Conservation (phyloP, 2,888 invertebrate species). For the Cephus nigrinus region DNA sequence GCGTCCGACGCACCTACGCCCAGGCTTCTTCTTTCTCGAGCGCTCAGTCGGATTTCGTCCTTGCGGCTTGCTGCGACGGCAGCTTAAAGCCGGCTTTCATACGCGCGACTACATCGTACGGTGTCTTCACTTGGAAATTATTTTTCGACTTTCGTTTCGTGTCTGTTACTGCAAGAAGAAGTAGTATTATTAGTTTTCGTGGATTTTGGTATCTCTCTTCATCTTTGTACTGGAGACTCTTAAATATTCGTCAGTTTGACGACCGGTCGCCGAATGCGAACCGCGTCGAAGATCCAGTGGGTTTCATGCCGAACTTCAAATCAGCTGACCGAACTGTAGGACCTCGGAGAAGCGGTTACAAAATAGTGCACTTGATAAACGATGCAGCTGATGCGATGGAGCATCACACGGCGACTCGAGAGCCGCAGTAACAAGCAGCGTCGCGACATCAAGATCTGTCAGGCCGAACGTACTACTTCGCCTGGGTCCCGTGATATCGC, state of each 20-base stretch:
- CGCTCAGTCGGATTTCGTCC: slow-evolving; percentile 61
- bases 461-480: slow-evolving; percentile 22
- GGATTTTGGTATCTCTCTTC: background rate
- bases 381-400: slow-evolving; percentile 63
- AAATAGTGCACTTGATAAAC: slow-evolving; percentile 9
- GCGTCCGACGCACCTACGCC: slow-evolving; percentile 34
- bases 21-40: slow-evolving; percentile 50
- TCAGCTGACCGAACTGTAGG: background rate
- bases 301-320: background rate
- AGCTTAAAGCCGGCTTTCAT: background rate
- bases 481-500: slow-evolving; percentile 30
- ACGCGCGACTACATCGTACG: background rate
- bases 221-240: background rate
- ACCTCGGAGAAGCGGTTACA: background rate
- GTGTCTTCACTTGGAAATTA: background rate
- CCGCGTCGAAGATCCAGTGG: background rate
- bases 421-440: slow-evolving; percentile 46
- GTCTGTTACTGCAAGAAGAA: background rate
- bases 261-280: slow-evolving; percentile 1
- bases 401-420: slow-evolving; percentile 58
- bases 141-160: background rate
- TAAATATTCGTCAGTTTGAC: background rate
- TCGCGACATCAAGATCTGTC: slow-evolving; percentile 43
- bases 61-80: slow-evolving; percentile 28
- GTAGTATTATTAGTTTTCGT: background rate